A percentile compares a stretch with the other conserved stretches of the same genome.
These are phyloP conservation scores for Actinernus sp. DNA, from an alignment of 92 coral and sea anemone species.

Conservation along the genomic window DNA sequence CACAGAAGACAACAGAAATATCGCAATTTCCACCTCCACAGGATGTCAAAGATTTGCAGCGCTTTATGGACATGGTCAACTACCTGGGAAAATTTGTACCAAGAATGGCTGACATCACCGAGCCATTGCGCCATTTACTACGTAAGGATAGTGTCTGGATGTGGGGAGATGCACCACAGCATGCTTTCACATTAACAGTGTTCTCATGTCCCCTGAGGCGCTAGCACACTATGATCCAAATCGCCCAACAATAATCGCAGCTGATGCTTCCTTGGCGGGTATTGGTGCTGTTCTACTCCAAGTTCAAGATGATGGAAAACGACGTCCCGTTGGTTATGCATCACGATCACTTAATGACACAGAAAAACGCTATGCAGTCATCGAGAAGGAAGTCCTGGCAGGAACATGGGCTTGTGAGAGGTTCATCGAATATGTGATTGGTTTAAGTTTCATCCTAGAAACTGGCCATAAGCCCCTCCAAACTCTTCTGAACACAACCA, in stretches of 20 bases:
- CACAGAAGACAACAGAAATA: constrained; percentile 52
- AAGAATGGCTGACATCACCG: constrained; percentile 37
- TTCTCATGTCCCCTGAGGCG: constrained; percentile 35
- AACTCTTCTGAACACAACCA: constrained; percentile 26
- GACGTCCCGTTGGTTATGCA: constrained; percentile 52
- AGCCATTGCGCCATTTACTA: constrained; percentile 57
- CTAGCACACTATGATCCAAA: constrained; percentile 54
- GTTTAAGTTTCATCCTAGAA: constrained; percentile 13
- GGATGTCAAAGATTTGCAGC: constrained; percentile 28
- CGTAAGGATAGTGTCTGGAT: constrained; percentile 45
- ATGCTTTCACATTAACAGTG: constrained; percentile 41
- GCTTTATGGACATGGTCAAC: constrained; percentile 69
- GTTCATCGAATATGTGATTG: constrained; percentile 48
- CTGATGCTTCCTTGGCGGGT: constrained; percentile 63
- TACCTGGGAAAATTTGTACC: constrained; percentile 68
- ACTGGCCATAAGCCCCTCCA: constrained; percentile 53
- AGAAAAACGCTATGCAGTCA: constrained; percentile 61
- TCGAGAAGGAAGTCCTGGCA: constrained; percentile 57
- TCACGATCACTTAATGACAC: constrained; percentile 58
- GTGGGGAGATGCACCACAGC: constrained; percentile 49
- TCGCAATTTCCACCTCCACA: constrained; percentile 39
- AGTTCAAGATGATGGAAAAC: constrained; percentile 49
- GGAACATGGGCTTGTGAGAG: constrained; percentile 54
- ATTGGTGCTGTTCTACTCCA: constrained; percentile 65
- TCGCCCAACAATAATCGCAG: constrained; percentile 52